Base-by-base conservation (phyloP, 2,113 vertebrate species). In the Anguilla japonica region DNA sequence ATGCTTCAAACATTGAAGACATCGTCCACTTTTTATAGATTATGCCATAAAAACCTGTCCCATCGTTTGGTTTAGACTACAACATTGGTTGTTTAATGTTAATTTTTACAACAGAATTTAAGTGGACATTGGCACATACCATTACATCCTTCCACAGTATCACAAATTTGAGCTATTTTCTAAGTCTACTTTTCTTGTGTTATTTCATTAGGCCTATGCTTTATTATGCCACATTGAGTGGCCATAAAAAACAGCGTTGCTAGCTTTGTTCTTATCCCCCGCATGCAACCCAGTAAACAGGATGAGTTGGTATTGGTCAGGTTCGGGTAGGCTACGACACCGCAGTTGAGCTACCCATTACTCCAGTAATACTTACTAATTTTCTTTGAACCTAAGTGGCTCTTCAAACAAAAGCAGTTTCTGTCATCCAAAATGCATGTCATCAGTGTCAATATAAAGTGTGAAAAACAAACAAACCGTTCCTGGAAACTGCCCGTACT, bases 171-270 rank as follows among this genome's bases (percentile, higher is more conserved):
- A 11, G 71, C 71, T 29, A 7, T 71, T n/a, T 71, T 71, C 26
- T 34, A 2, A 79, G 41, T 50, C 75, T 75, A 82, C 57, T 82
- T 46, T 84, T 16, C 87, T 67, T 81, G 79, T 34, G 13, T 84
- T 34, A 84, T 88, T 57, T 89, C 83, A 81, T 7, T n/a, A n/a
- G n/a, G n/a, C n/a, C n/a, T 86, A 86, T 85, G 87, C 40, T 80
- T 53, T 41, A 71, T 79, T 26, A 40, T 53, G 85, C 60, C 26
- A 63, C 60, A 22, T 63, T 26, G 20, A 2, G 20, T 67, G 60
- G 60, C 60, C 60, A 6, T 2, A 67, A 67, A 14, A 67, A 67
- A 67, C 3, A 67, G 60, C 0, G 60, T 26, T 26, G 60, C 60
- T 26, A 20, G 60, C 3, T 26, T 22, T 22, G 60, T 26, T 67